Evolutionary conservation across 2,113 vertebrate species (phyloP).

Genomic region (Eira barbara): DNA sequence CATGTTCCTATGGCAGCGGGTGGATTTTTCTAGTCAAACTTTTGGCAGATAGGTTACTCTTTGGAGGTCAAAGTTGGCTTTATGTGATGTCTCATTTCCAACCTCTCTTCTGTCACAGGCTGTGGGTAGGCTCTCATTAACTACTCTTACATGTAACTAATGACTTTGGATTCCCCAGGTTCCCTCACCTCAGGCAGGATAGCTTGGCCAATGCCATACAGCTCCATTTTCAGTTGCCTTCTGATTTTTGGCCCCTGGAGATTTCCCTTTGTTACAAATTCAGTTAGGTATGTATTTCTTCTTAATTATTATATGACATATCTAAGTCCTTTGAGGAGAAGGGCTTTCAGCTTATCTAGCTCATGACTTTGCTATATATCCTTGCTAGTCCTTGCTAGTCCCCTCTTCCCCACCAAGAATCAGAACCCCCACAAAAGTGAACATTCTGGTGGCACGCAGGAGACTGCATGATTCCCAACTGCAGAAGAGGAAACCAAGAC

Average conservation of each 20-base stretch:
- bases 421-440: background rate
- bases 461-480: background rate
- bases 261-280: background rate
- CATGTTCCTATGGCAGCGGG: background rate
- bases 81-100: background rate
- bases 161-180: background rate
- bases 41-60: background rate
- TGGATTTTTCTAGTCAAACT: background rate
- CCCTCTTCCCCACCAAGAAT: background rate
- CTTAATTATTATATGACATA: background rate
- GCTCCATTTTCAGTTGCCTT: background rate
- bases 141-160: background rate
- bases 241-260: background rate
- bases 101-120: background rate
- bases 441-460: background rate
- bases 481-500: background rate
- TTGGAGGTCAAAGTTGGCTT: background rate
- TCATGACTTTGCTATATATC: background rate
- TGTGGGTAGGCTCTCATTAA: background rate
- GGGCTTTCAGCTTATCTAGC: background rate
- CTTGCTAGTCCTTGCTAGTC: background rate
- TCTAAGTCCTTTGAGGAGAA: background rate
- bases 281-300: background rate
- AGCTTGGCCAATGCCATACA: fast-evolving
- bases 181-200: background rate